Percentiles rank a stretch among this genome's conserved stretches.
Evolutionary conservation across 2,113 vertebrate genomes (phyloP).

Genomic region (Oryzias celebensis): DNA sequence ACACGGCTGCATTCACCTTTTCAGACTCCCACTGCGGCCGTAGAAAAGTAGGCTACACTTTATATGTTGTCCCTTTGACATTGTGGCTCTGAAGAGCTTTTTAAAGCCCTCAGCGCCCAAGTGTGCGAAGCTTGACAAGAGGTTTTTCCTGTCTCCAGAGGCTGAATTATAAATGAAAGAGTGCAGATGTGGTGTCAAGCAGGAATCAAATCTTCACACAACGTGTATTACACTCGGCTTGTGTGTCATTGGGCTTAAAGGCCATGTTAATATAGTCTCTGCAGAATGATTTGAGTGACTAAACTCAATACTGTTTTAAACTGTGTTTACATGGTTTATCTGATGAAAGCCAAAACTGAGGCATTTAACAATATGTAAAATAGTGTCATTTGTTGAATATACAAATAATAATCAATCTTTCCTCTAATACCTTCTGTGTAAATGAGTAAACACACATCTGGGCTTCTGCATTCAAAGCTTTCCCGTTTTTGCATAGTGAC

Average conservation of each 20-base stretch:
- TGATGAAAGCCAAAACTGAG: background rate
- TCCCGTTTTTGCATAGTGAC: too few relatives aligned
- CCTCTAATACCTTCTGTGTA: too few relatives aligned
- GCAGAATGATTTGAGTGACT: background rate
- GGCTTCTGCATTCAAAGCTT: too few relatives aligned
- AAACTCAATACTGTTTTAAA: background rate
- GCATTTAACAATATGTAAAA: too few relatives aligned
- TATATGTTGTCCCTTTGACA: slow-evolving; percentile 72
- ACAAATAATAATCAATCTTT: too few relatives aligned
- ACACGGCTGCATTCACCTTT: slow-evolving; percentile 68
- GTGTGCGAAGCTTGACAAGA: slow-evolving; percentile 53
- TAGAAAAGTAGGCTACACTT: slow-evolving; percentile 57
- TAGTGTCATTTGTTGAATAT: too few relatives aligned
- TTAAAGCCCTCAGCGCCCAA: slow-evolving; percentile 58
- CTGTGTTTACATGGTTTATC: slow-evolving; percentile 6
- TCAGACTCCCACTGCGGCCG: slow-evolving; percentile 60
- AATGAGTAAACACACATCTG: too few relatives aligned
- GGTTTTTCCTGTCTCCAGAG: slow-evolving; percentile 58
- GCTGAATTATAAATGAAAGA: slow-evolving; percentile 58
- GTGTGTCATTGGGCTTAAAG: slow-evolving; percentile 43
- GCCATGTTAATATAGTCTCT: slow-evolving; percentile 17
- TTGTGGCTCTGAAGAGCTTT: slow-evolving; percentile 68
- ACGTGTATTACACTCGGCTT: slow-evolving; percentile 24
- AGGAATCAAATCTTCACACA: slow-evolving; percentile 20
- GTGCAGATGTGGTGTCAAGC: slow-evolving; percentile 46